phyloP scores from a whole-genome alignment of 2,797 vertebrate genomes.

The Semaprochilodus insignis region DNA sequence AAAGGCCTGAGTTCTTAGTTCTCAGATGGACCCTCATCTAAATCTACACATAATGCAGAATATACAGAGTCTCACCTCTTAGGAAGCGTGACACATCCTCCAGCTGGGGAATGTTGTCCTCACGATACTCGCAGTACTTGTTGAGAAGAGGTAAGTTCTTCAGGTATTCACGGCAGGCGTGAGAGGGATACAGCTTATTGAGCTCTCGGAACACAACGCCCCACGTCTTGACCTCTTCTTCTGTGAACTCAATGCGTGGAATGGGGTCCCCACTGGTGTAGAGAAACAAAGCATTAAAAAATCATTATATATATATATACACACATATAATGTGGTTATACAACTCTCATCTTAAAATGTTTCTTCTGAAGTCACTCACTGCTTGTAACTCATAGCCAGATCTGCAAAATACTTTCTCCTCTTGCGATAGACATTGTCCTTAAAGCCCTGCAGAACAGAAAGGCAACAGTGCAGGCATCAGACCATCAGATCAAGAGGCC shows the following conservation, averaged over 20 bases:
- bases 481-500: background rate
- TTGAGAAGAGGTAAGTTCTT: slow-evolving; percentile 94
- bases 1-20: background rate
- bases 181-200: slow-evolving; percentile 93
- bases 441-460: slow-evolving; percentile 88
- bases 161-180: slow-evolving; percentile 95
- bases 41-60: background rate
- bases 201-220: slow-evolving; percentile 94
- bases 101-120: slow-evolving; percentile 97
- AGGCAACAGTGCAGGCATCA: background rate
- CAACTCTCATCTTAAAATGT: background rate
- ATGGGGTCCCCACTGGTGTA: slow-evolving; percentile 88
- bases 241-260: slow-evolving; percentile 93
- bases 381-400: slow-evolving; percentile 93
- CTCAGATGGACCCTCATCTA: background rate
- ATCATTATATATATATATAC: background rate
- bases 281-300: background rate
- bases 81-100: slow-evolving; percentile 96
- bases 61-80: slow-evolving; percentile 81
- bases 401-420: slow-evolving; percentile 98
- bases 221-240: slow-evolving; percentile 97
- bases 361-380: slow-evolving; percentile 81
- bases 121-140: slow-evolving; percentile 91
- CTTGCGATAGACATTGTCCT: slow-evolving; percentile 95
- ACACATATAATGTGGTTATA: no score